Conservation (phyloP, 2,113 vertebrate species). For the Hassar affinis region DNA sequence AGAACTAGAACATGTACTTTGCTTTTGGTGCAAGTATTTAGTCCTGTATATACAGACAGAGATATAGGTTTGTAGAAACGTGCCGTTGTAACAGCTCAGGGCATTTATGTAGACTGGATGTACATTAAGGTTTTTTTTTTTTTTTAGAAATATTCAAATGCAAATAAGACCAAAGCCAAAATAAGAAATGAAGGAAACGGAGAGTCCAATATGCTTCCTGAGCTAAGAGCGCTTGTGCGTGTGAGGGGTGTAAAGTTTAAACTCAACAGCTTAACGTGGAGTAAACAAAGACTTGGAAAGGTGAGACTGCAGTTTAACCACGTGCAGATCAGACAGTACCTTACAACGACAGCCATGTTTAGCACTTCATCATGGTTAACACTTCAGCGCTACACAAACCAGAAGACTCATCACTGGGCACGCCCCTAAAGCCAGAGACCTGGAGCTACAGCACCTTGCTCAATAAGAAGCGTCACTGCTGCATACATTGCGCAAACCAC, state of each 20-base stretch:
- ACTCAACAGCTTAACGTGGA: background rate
- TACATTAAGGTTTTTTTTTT: too few species aligned
- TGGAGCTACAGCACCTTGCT: background rate
- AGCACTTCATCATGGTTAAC: background rate
- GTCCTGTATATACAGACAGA: background rate
- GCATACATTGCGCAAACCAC: background rate
- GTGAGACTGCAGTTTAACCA: background rate
- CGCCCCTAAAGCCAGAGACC: too few species aligned
- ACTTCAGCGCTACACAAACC: background rate
- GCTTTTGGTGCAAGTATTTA: background rate
- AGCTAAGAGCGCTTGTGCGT: background rate
- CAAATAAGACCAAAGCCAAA: constrained; percentile 1
- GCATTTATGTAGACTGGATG: background rate
- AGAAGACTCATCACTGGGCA: background rate
- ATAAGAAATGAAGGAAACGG: constrained; percentile 24
- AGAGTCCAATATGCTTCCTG: constrained; percentile 14
- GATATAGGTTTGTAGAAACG: background rate
- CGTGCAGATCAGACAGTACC: background rate
- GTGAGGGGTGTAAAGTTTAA: background rate
- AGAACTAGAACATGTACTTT: background rate
- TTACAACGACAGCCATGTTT: background rate
- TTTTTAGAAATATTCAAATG: constrained; percentile 16
- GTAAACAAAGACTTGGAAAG: background rate
- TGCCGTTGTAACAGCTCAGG: background rate
- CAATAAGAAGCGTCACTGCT: background rate